phyloP scores from a whole-genome alignment of 2,888 invertebrate genomes.

The Masnerella sp. region DNA sequence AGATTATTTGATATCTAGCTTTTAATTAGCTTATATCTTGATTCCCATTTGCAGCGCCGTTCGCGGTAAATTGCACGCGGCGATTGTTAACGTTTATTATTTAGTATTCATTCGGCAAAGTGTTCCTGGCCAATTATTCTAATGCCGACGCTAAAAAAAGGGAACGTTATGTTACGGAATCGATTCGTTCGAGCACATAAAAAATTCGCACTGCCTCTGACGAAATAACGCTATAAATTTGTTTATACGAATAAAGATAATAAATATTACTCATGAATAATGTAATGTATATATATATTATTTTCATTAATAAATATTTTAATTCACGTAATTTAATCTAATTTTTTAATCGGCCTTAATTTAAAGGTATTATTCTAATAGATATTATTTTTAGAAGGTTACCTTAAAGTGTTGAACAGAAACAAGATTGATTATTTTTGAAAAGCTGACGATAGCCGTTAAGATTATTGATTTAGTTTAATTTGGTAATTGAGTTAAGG shows the following conservation, averaged over 20 bases:
- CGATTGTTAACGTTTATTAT: constrained; percentile 21
- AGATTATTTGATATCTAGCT: constrained; percentile 11
- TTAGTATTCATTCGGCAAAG: constrained; percentile 20
- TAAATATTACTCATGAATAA: too few relatives aligned
- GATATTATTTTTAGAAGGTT: too few relatives aligned
- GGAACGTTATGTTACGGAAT: constrained; percentile 19
- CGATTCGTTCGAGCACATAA: constrained; percentile 11
- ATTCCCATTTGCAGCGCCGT: background rate
- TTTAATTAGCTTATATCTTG: constrained; percentile 14
- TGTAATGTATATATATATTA: too few relatives aligned
- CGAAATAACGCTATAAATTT: background rate
- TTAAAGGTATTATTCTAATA: too few relatives aligned
- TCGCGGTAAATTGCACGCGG: background rate
- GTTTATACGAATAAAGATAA: background rate
- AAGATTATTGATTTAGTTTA: too few relatives aligned
- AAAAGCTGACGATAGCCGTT: too few relatives aligned
- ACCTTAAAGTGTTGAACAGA: too few relatives aligned
- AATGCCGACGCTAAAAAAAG: constrained; percentile 18
- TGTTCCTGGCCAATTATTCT: constrained; percentile 19
- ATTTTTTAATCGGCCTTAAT: too few relatives aligned
- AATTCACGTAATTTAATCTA: too few relatives aligned
- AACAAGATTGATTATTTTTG: too few relatives aligned
- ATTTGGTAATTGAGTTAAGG: too few relatives aligned
- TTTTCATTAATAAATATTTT: too few relatives aligned
- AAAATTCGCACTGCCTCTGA: background rate